These are phyloP conservation scores for Patella caerulea DNA, from an alignment of 2,888 invertebrate species.

Conservation along the genomic window DNA sequence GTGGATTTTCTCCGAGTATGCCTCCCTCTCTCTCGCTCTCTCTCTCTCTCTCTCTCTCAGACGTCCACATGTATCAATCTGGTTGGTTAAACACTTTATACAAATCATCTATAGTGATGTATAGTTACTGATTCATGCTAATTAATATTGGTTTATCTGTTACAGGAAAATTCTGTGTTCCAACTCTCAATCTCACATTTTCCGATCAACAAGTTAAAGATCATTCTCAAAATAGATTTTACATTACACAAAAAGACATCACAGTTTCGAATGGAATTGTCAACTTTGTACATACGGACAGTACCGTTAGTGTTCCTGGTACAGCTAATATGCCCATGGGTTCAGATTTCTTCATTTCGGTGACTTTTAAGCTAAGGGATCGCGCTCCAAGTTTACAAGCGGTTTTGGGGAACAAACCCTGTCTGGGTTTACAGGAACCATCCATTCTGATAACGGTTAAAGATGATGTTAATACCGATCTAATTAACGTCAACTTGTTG, in stretches of 20 bases:
- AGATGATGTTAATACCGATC: neutral
- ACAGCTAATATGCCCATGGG: constrained; percentile 3
- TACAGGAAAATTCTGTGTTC: too few species aligned
- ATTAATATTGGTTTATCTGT: too few species aligned
- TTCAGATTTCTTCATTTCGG: neutral
- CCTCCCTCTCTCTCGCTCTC: too few species aligned
- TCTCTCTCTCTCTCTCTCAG: too few species aligned
- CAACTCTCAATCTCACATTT: too few species aligned
- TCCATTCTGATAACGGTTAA: neutral
- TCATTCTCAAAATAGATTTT: neutral
- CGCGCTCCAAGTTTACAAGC: neutral
- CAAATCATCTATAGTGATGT: too few species aligned
- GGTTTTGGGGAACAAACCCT: neutral
- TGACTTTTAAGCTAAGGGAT: neutral
- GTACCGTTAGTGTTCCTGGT: neutral
- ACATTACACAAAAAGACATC: neutral
- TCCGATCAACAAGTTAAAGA: neutral
- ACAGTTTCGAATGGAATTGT: neutral
- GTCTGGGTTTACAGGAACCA: neutral
- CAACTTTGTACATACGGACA: neutral
- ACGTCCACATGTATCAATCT: too few species aligned
- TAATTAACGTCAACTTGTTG: neutral
- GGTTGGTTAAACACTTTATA: too few species aligned
- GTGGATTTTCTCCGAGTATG: too few species aligned
- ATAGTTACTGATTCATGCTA: too few species aligned